Conservation (phyloP, 2,797 vertebrate genomes). For the Coccyzus lansbergi region DNA sequence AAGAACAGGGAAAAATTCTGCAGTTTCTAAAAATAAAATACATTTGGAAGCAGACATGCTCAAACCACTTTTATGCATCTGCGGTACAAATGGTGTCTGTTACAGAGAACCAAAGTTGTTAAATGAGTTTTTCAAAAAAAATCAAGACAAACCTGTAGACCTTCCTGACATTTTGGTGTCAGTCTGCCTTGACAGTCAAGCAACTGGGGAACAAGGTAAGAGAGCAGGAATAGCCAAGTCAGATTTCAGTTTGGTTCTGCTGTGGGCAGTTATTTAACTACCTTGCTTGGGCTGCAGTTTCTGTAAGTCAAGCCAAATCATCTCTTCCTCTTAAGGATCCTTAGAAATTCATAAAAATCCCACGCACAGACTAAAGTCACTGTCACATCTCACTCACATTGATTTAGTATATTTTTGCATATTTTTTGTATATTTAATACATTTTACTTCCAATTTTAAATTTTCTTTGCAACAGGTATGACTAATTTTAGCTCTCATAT, state of each 20-base stretch:
- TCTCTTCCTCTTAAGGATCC: neutral
- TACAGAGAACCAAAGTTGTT: neutral
- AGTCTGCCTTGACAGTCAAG: neutral
- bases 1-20: constrained; percentile 34
- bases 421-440: neutral
- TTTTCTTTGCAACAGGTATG: neutral
- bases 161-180: neutral
- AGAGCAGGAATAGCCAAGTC: neutral
- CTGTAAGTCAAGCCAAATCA: neutral
- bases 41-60: constrained; percentile 13
- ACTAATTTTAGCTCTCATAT: neutral
- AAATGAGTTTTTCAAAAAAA: neutral
- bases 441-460: neutral
- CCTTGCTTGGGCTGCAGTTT: neutral
- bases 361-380: neutral
- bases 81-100: neutral
- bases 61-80: neutral
- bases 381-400: neutral
- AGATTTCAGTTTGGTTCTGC: constrained; percentile 8
- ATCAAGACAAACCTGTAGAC: neutral
- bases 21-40: constrained; percentile 44
- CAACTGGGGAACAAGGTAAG: neutral
- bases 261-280: neutral
- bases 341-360: neutral
- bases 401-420: neutral